Evolutionary conservation across 2,113 vertebrate species (phyloP).

Genomic region (Equus quagga): DNA sequence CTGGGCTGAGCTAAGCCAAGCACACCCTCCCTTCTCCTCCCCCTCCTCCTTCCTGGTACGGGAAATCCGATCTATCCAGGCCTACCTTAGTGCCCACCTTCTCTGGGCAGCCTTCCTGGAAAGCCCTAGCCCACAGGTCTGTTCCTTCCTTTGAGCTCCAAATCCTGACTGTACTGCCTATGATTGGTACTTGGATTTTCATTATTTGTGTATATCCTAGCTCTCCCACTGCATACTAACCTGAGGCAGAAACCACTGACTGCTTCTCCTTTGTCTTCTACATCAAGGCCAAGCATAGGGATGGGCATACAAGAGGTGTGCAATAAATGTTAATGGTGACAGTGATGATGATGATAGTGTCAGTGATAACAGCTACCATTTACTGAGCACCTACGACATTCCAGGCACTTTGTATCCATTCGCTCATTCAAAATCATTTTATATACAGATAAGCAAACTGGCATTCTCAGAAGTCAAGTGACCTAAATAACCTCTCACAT

Average conservation of each 20-base stretch:
- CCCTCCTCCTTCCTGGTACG: neutral
- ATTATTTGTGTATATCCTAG: conserved; percentile 28
- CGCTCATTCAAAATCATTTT: conserved; percentile 7
- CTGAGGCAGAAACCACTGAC: neutral
- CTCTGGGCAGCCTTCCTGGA: neutral
- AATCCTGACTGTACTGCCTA: neutral
- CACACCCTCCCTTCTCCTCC: neutral
- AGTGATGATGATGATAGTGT: neutral
- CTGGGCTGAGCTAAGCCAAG: neutral
- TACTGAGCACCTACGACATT: neutral
- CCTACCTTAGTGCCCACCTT: neutral
- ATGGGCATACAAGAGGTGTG: neutral
- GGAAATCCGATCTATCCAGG: conserved; percentile 7
- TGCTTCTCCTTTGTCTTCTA: conserved; percentile 14
- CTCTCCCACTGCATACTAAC: neutral
- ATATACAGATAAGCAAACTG: neutral
- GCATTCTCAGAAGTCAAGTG: neutral
- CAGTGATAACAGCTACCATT: neutral
- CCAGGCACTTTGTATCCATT: conserved; percentile 6
- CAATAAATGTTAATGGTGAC: neutral
- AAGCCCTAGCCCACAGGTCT: neutral
- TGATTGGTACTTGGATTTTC: neutral
- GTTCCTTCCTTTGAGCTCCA: neutral
- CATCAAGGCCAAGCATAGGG: neutral
- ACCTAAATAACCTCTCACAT: neutral